Conservation (phyloP, 1,140 invertebrate genomes). For the Lycorma delicatula region DNA sequence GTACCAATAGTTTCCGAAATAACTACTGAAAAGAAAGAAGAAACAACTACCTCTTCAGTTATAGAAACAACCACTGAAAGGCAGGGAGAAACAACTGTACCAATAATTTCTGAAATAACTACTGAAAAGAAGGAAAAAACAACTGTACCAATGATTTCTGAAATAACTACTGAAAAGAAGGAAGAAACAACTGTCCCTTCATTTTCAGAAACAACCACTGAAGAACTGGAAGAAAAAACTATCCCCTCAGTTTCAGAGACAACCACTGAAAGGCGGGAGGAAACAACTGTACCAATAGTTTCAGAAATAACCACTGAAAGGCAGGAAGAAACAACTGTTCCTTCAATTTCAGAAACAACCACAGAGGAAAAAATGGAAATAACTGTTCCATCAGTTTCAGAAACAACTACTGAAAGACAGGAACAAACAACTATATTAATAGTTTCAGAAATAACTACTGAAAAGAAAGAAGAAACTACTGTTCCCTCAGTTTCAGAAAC, state of each 20-base stretch:
- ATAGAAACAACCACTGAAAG: too few relatives aligned
- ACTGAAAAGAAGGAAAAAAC: too few relatives aligned
- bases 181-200: not conserved
- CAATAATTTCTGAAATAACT: not conserved
- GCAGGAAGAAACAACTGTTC: not conserved
- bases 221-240: conserved; percentile 1
- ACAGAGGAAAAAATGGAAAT: not conserved
- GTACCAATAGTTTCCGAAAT: too few relatives aligned
- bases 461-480: conserved; percentile 9
- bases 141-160: too few relatives aligned
- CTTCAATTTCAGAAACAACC: not conserved
- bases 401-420: not conserved
- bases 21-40: too few relatives aligned
- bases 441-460: too few relatives aligned
- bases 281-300: too few relatives aligned
- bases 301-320: conserved; percentile 5
- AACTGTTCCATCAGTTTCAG: not conserved
- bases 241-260: too few relatives aligned
- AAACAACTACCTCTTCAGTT: too few relatives aligned
- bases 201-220: not conserved
- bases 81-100: not conserved
- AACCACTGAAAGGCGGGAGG: too few relatives aligned
- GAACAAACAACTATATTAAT: not conserved
- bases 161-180: too few relatives aligned
- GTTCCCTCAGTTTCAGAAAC: not conserved